Evolutionary conservation across 2,888 invertebrate genomes (phyloP), one percentile per base, ranked within the genome.

Genomic region (Stomorhina lunata): DNA sequence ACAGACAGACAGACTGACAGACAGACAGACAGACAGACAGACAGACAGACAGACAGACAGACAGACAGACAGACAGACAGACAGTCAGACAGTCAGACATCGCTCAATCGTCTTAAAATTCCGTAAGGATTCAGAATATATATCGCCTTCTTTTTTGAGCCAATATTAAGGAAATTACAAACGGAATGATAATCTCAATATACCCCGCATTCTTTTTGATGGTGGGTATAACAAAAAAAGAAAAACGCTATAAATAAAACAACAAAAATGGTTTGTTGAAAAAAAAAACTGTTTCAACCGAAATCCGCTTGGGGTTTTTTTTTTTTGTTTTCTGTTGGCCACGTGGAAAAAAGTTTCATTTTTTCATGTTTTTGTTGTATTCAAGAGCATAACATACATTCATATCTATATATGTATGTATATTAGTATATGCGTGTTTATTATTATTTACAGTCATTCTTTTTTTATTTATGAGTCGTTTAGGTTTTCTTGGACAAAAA

Each of bases 381-480:
- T 48, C 20, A 48, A 48, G 29, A 43, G 2, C 1, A 59, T 37
- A 32, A 34, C 10, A 17, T 57, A 15, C 37, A 53, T 53, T 37
- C 22, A 25, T 40, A 20, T 53, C 53, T 40, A 53, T 15, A 73
- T 40, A 29, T 40, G 53, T 43, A 53, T 63, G n/a, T n/a, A n/a
- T n/a, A n/a, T n/a, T n/a, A 59, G 15, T 43, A 50, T 25, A 50
- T 50, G 25, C 63, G 73, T 53, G 73, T 37, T 63, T 15, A 4
- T 22, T n/a, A n/a, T n/a, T 63, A 53, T 53, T 63, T 63, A 63
- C n/a, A 40, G 40, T 53, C 43, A 65, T 32, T 45, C n/a, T n/a
- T n/a, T 6, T 63, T 57, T 43, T 57, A 45, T 75, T 75, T 57
- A 75, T 75, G 45, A 48, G 32, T 45, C 34, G 43, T 63, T 63